Percentiles rank a stretch among this genome's conserved stretches.
Conservation (phyloP, 2,888 invertebrate genomes). For the Esperia sulphurella region DNA sequence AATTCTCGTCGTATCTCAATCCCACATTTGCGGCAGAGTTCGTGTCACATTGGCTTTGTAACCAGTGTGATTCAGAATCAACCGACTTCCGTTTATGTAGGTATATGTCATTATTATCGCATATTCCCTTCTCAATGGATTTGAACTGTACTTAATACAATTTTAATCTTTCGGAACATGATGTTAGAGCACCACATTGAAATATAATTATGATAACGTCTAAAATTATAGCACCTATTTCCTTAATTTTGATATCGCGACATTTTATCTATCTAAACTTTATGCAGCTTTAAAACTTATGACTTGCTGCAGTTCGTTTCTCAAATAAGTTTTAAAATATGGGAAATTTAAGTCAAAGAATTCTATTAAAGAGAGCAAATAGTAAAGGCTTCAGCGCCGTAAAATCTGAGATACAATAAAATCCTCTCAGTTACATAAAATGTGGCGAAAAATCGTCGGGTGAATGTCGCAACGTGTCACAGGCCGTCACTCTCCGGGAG, state of each 20-base stretch:
- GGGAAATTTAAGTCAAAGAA: neutral
- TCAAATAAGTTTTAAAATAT: too few species aligned
- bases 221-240: too few species aligned
- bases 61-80: conserved; percentile 10
- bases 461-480: conserved; percentile 55
- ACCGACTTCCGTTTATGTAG: neutral
- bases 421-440: conserved; percentile 44
- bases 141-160: neutral
- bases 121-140: neutral
- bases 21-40: conserved; percentile 16
- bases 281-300: too few species aligned
- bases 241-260: too few species aligned
- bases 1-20: conserved; percentile 14
- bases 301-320: too few species aligned
- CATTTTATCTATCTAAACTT: too few species aligned
- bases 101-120: conserved; percentile 5
- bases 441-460: conserved; percentile 50
- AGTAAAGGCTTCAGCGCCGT: neutral
- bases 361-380: neutral
- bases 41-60: conserved; percentile 25
- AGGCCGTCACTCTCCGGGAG: conserved; percentile 52
- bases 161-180: too few species aligned
- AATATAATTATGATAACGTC: too few species aligned
- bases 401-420: conserved; percentile 41
- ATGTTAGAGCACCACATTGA: too few species aligned